phyloP scores from a whole-genome alignment of 2,888 invertebrate genomes.

The Clitarchus hookeri region DNA sequence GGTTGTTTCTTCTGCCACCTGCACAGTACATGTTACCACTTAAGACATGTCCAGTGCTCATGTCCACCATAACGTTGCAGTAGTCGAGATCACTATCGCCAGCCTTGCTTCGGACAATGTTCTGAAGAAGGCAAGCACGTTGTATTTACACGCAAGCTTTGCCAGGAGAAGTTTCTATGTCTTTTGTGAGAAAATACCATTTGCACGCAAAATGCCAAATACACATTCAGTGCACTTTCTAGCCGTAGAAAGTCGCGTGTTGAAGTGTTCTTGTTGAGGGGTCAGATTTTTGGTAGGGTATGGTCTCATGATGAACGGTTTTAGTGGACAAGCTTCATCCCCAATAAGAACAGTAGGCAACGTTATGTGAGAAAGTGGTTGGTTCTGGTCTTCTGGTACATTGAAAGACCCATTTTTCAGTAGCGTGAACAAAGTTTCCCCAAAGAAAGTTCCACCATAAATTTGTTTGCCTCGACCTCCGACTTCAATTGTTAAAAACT shows the following conservation, averaged over 20 bases:
- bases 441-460: neutral
- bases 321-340: constrained; percentile 4
- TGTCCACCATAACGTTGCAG: too few species aligned
- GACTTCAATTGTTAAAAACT: neutral
- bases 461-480: constrained; percentile 8
- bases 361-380: neutral
- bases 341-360: neutral
- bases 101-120: too few species aligned
- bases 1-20: neutral
- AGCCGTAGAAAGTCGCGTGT: constrained; percentile 4
- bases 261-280: neutral
- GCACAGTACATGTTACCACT: too few species aligned
- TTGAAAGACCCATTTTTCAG: neutral
- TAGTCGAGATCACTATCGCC: too few species aligned
- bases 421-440: neutral
- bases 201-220: neutral
- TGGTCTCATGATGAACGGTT: neutral
- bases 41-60: too few species aligned
- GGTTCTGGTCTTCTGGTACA: neutral
- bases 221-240: neutral
- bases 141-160: constrained; percentile 1
- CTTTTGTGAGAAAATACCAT: neutral
- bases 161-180: neutral
- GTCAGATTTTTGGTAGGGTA: neutral
- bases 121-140: neutral